Base-by-base conservation (phyloP, 2,797 vertebrate species). In the Rhabdomys pumilio region DNA sequence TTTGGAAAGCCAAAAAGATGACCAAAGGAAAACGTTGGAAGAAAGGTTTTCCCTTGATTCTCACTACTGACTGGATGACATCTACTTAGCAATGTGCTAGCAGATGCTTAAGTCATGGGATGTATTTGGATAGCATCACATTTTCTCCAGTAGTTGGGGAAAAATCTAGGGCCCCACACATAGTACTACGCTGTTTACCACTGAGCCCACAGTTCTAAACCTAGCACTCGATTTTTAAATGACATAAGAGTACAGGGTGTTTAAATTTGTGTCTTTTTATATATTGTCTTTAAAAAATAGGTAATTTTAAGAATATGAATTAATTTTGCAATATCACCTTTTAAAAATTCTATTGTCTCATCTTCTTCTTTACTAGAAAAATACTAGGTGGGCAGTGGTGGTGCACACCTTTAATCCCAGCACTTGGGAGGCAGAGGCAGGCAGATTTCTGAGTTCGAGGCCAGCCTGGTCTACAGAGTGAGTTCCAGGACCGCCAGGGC, bases 1-100 rank as follows among this genome's bases (percentile, higher is more conserved):
- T 92, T 86, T 55, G 50, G 84, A 55, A 90, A 76, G 50, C 29
- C 61, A 84, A 93, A 93, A 50, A 81, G 90, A 44, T 63, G 50
- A 75, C 11, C 59, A 38, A 91, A 85, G 76, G 2, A 82, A 89
- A 76, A 90, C 26, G n/a, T 0, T 31, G 20, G 22, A 92, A 38
- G 92, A 93, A 81, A 76, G 10, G 55, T 55, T 53, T 84, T 57
- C 89, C 15, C 53, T 13, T 47, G 67, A 92, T 82, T 59, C 53
- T 75, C 8, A 29, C 0, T 89, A 59, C 22, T 55, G 55, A 57
- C 53, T 53, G 59, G 41, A 83, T 77, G 47, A 61, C 11, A 55
- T 79, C 17, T 86, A 5, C 86, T 89, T 34, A 77, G 85, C 77
- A 53, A 41, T 75, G 34, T 75, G 20, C 22, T 44, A 75, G 59